Percentiles rank a stretch among this genome's conserved stretches.
Evolutionary conservation across 2,888 invertebrate genomes (phyloP).

Genomic region (Ophonus ardosiacus): DNA sequence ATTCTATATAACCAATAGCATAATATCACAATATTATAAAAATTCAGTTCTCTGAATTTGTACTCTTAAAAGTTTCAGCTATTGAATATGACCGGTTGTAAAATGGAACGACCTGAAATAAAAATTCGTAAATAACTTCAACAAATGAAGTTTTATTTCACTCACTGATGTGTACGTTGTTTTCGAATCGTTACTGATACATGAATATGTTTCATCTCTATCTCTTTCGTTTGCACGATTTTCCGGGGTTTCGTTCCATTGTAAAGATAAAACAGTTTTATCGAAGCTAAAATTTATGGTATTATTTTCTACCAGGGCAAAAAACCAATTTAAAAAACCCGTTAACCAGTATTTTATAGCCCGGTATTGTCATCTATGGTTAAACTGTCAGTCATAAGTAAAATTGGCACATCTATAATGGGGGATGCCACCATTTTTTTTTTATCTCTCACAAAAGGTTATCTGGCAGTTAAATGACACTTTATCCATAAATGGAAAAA

Average conservation of each 20-base stretch:
- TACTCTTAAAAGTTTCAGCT: slow-evolving; percentile 59
- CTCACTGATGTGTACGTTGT: slow-evolving; percentile 68
- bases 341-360: no score
- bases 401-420: no score
- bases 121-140: slow-evolving; percentile 46
- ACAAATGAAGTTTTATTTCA: slow-evolving; percentile 39
- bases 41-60: slow-evolving; percentile 57
- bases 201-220: slow-evolving; percentile 67
- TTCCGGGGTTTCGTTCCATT: slow-evolving; percentile 59
- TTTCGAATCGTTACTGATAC: slow-evolving; percentile 67
- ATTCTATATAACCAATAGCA: slow-evolving; percentile 48
- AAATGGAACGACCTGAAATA: slow-evolving; percentile 53
- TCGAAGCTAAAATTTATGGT: slow-evolving; percentile 52
- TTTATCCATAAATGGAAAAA: no score
- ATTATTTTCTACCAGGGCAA: no score
- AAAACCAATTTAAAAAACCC: no score
- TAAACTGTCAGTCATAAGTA: no score
- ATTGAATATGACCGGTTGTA: slow-evolving; percentile 53
- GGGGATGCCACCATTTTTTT: no score
- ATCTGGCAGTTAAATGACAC: no score
- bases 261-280: slow-evolving; percentile 60
- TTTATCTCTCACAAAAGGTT: no score
- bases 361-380: no score
- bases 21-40: slow-evolving; percentile 41
- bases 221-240: slow-evolving; percentile 63